Conservation (phyloP, 2,113 vertebrate genomes). For the Vimba vimba region DNA sequence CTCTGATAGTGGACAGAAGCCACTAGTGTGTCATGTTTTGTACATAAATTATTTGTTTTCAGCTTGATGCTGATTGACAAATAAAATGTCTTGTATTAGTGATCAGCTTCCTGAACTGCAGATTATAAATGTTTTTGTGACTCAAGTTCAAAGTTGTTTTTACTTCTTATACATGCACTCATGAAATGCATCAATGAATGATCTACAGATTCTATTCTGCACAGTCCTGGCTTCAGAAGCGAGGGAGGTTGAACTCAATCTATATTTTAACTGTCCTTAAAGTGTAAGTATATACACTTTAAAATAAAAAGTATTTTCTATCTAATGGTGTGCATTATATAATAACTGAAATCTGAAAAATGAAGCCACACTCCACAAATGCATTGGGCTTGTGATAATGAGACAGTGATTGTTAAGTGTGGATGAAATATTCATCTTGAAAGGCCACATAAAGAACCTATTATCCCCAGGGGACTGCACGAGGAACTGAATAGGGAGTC, state of each 20-base stretch:
- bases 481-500: slow-evolving; percentile 50
- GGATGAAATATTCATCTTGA: slow-evolving; percentile 49
- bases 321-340: neutral
- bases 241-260: neutral
- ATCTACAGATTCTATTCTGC: neutral
- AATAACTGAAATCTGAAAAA: neutral
- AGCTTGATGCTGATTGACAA: slow-evolving; percentile 75
- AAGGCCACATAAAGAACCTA: slow-evolving; percentile 46
- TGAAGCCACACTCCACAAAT: slow-evolving; percentile 20
- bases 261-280: neutral
- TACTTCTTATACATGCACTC: slow-evolving; percentile 34
- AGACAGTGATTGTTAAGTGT: slow-evolving; percentile 35
- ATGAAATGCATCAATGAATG: neutral
- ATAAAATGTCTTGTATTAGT: slow-evolving; percentile 77
- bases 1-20: slow-evolving; percentile 62
- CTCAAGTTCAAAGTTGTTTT: slow-evolving; percentile 42
- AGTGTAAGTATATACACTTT: neutral
- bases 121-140: slow-evolving; percentile 68
- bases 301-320: neutral
- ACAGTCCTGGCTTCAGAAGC: neutral
- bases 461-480: slow-evolving; percentile 42
- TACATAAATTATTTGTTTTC: slow-evolving; percentile 74
- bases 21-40: slow-evolving; percentile 76
- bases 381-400: slow-evolving; percentile 32
- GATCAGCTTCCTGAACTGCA: slow-evolving; percentile 69